Conservation (phyloP, 2,113 vertebrate species). For the Taurulus bubalis region DNA sequence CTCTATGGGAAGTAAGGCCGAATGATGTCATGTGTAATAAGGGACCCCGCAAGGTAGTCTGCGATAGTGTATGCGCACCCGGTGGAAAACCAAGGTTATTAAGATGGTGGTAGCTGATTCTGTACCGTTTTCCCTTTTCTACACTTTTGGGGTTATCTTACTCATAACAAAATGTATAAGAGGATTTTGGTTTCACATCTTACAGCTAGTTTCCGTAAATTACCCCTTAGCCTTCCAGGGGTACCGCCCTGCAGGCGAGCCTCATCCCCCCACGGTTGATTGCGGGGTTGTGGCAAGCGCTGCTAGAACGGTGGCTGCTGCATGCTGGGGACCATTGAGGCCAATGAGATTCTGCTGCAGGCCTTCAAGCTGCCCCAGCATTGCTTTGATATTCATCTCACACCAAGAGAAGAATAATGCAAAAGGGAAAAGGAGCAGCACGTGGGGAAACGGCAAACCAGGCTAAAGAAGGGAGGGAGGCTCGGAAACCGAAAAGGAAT, state of each 20-base stretch:
- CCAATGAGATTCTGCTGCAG: conserved; percentile 88
- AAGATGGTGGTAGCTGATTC: conserved; percentile 67
- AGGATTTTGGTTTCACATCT: conserved; percentile 76
- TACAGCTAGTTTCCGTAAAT: conserved; percentile 71
- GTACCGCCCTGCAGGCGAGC: conserved; percentile 62
- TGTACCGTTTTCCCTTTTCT: conserved; percentile 36
- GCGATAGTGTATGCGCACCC: conserved; percentile 55
- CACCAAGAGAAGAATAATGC: conserved; percentile 90
- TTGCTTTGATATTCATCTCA: conserved; percentile 93
- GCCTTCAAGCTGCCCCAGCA: conserved; percentile 84
- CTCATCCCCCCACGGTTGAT: conserved; percentile 62
- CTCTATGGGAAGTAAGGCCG: conserved; percentile 38
- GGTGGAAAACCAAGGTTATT: conserved; percentile 66
- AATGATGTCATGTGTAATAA: conserved; percentile 69
- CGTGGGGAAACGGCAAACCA: conserved; percentile 84
- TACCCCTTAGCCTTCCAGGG: conserved; percentile 62
- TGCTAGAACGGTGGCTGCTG: conserved; percentile 59
- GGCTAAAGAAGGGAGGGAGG: conserved; percentile 67
- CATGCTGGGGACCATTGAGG: conserved; percentile 65
- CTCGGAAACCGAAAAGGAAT: conserved; percentile 47
- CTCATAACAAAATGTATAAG: conserved; percentile 72
- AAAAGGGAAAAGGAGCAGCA: conserved; percentile 79
- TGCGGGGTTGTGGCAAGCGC: conserved; percentile 64
- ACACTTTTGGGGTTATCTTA: conserved; percentile 69
- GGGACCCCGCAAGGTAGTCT: conserved; percentile 41